Conservation (phyloP, 2,888 invertebrate genomes). For the Acanthopleura granulata region DNA sequence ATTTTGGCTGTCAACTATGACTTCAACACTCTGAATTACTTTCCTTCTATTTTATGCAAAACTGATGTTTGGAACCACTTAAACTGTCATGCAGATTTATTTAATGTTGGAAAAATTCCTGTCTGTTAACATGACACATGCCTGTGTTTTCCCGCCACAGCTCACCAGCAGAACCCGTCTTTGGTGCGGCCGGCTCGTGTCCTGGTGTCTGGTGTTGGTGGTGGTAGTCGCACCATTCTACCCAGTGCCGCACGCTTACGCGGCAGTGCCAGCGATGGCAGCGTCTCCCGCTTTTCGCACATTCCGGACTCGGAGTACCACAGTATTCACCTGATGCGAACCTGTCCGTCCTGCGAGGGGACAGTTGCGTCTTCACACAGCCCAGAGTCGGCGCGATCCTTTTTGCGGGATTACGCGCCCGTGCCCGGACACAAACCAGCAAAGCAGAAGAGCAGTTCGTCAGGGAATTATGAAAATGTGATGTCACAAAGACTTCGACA, state of each 20-base stretch:
- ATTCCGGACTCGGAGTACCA: constrained; percentile 11
- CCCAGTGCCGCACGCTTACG: not conserved
- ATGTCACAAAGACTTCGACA: not conserved
- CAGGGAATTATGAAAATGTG: not conserved
- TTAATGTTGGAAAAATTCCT: no score
- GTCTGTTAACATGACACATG: no score
- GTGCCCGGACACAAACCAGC: not conserved
- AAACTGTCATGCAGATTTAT: no score
- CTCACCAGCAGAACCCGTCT: not conserved
- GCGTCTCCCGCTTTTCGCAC: constrained; percentile 9
- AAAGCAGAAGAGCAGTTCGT: not conserved
- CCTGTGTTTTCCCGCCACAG: not conserved
- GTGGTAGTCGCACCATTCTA: not conserved
- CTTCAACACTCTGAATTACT: no score
- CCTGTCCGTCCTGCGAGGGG: constrained; percentile 49
- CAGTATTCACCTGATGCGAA: constrained; percentile 21
- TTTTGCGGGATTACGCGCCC: not conserved
- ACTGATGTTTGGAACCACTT: no score
- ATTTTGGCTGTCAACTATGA: no score
- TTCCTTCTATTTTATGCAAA: no score
- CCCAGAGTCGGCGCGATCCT: constrained; percentile 24
- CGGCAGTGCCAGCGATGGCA: constrained; percentile 4
- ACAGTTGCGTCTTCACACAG: constrained; percentile 35
- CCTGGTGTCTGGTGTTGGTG: not conserved
- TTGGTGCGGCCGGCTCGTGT: not conserved